These are phyloP conservation scores for Seriola quinqueradiata DNA, from an alignment of 2,113 vertebrate genomes.

Conservation along the genomic window DNA sequence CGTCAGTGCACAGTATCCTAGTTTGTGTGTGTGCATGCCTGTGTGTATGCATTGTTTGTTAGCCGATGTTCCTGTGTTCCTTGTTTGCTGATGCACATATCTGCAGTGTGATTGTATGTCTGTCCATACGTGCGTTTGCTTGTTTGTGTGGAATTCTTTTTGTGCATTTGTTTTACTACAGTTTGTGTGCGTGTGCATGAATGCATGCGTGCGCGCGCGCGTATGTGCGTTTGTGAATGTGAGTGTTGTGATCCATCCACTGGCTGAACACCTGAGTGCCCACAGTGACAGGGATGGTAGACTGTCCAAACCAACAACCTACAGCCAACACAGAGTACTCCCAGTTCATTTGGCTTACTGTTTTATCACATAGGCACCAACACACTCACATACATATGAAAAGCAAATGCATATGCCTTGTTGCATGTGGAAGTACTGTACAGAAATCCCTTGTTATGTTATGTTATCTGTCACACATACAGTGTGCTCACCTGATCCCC, in stretches of 20 bases:
- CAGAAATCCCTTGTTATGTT: constrained; percentile 21
- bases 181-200: neutral
- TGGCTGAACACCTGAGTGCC: constrained; percentile 70
- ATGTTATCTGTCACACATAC: neutral
- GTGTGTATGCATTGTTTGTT: constrained; percentile 49
- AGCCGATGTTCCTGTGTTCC: constrained; percentile 31
- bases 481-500: constrained; percentile 9
- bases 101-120: constrained; percentile 46
- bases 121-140: constrained; percentile 17
- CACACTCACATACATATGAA: constrained; percentile 22
- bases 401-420: constrained; percentile 41
- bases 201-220: neutral
- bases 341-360: constrained; percentile 50
- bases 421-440: constrained; percentile 24
- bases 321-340: constrained; percentile 46
- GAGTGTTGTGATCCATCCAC: constrained; percentile 50
- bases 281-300: constrained; percentile 68
- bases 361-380: constrained; percentile 53
- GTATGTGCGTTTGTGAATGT: constrained; percentile 1
- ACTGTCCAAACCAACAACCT: constrained; percentile 67
- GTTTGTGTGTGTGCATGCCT: constrained; percentile 39
- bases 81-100: constrained; percentile 48
- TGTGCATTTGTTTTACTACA: neutral
- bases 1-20: constrained; percentile 45
- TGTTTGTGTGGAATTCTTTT: constrained; percentile 21